phyloP scores from a whole-genome alignment of 2,888 invertebrate genomes.

The Hypomecis punctinalis region DNA sequence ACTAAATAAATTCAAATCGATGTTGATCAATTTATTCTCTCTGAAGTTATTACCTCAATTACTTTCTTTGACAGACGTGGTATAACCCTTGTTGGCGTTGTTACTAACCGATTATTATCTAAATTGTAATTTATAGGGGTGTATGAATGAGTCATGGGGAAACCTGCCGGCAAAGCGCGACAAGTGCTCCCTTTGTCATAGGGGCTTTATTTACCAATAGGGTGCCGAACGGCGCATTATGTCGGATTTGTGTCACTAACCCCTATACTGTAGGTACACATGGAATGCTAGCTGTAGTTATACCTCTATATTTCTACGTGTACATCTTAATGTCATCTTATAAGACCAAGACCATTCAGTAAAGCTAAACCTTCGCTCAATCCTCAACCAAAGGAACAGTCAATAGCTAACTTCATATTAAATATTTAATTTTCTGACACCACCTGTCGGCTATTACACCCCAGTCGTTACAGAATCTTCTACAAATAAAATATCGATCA shows the following conservation, averaged over 20 bases:
- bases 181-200: conserved; percentile 14
- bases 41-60: too few relatives aligned
- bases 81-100: too few relatives aligned
- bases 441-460: too few relatives aligned
- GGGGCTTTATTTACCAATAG: conserved; percentile 2
- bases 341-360: too few relatives aligned
- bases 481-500: not conserved
- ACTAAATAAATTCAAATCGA: not conserved
- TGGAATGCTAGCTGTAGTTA: too few relatives aligned
- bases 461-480: not conserved
- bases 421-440: too few relatives aligned
- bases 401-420: too few relatives aligned
- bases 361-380: too few relatives aligned
- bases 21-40: not conserved
- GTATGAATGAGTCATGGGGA: conserved; percentile 35
- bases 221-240: not conserved
- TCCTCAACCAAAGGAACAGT: too few relatives aligned
- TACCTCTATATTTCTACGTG: too few relatives aligned
- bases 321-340: too few relatives aligned
- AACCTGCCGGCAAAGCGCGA: conserved; percentile 27
- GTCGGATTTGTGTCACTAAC: conserved; percentile 2
- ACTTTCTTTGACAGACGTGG: too few relatives aligned
- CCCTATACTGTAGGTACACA: not conserved
- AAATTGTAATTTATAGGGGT: conserved; percentile 15
- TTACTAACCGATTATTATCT: not conserved